Conservation (phyloP, 2,113 vertebrate genomes). For the Aphelocoma coerulescens region DNA sequence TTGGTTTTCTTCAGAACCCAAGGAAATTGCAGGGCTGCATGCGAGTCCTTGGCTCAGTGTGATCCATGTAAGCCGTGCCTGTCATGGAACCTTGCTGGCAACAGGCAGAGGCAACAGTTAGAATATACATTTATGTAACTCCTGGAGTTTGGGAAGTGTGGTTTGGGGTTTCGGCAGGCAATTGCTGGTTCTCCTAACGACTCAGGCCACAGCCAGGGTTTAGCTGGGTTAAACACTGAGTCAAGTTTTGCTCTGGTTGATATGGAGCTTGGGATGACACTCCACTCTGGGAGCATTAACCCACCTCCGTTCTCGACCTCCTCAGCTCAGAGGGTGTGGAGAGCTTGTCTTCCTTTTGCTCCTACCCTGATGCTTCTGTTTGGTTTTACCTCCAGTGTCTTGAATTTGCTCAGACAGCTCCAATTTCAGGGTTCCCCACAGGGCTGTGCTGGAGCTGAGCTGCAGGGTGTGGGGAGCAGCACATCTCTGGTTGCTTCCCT, state of each 20-base stretch:
- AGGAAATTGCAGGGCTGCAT: background rate
- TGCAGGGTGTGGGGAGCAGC: background rate
- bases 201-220: background rate
- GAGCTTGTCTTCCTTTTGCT: background rate
- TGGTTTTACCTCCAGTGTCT: background rate
- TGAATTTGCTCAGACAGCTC: background rate
- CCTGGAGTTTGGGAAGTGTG: background rate
- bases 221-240: background rate
- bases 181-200: background rate
- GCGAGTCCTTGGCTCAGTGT: background rate
- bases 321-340: background rate
- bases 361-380: background rate
- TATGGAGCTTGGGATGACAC: background rate
- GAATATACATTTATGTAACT: background rate
- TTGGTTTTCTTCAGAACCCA: background rate
- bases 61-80: fast-evolving
- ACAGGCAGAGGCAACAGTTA: background rate
- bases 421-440: background rate
- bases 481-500: background rate
- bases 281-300: background rate
- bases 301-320: background rate
- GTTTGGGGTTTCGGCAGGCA: background rate
- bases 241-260: background rate
- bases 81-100: background rate
- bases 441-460: background rate